Evolutionary conservation across 1,140 invertebrate species (phyloP), one percentile per base, ranked within the genome.

Genomic region (Drosophila dunni): DNA sequence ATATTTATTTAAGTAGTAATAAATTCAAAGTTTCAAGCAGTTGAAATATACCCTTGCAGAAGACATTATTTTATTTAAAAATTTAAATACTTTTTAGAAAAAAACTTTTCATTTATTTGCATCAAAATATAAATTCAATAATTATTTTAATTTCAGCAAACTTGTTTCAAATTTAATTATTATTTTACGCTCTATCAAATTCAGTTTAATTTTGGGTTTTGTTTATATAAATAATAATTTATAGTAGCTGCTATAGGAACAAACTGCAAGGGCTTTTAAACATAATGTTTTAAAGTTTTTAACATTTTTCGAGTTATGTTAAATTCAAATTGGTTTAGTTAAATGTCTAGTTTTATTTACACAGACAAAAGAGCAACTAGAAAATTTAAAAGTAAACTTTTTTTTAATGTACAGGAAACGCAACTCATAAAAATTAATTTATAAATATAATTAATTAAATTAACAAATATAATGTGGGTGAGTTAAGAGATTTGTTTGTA

Each of bases 351-450:
- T 56, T 24, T 8, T 63, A 66, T 60, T 67, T 81, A 86, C 66
- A 86, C 48, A 77, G 79, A 78, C 64, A 72, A 78, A 73, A 69
- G 10, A 70, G 71, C 71, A 85, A 76, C 75, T 85, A 57, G 48
- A 75, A 75, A 69, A 48, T 38, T 29, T 3, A 29, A 61, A 82
- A 88, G 84, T 79, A 88, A 73, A 89, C 89, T 82, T 86, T 29
- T 5, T 29, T 86, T 82, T 46, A 79, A 82, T 77, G 66, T 84
- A 81, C 70, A 84, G 75, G 78, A 84, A 81, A 86, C 56, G 62
- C 53, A 54, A 45, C 57, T 53, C 17, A 45, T 53, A 51, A 58
- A 15, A 34, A 53, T 50, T 17, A 40, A 9, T 51, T 38, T 50
- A 56, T 34, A 61, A 68, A 42, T 70, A 34, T 44, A 56, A 40